Conservation (phyloP, 1,140 invertebrate species). For the Drepana arcuata region DNA sequence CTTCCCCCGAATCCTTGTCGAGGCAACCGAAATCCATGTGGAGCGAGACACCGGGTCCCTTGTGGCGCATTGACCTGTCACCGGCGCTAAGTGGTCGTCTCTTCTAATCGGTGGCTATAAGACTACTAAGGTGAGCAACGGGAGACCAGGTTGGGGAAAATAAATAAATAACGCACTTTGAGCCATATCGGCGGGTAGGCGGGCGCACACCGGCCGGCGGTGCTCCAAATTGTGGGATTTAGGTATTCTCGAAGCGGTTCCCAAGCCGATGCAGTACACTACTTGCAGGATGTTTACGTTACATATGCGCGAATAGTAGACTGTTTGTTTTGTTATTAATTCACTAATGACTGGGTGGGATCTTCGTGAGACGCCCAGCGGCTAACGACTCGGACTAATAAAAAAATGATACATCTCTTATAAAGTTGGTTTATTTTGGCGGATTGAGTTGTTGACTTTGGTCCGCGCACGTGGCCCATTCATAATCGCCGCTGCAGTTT, state of each 20-base stretch:
- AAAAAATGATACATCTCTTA: too few species aligned
- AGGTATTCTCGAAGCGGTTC: constrained; percentile 29
- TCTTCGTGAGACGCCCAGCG: too few species aligned
- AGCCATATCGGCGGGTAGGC: constrained; percentile 42
- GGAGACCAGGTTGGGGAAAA: constrained; percentile 43
- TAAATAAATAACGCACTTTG: constrained; percentile 66
- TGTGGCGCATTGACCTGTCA: constrained; percentile 35
- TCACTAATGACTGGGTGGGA: too few species aligned
- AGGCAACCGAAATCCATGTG: constrained; percentile 69
- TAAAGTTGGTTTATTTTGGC: too few species aligned
- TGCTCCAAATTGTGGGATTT: constrained; percentile 44
- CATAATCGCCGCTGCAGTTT: too few species aligned
- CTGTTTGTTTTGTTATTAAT: constrained; percentile 19
- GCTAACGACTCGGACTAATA: too few species aligned
- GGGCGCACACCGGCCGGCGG: constrained; percentile 34
- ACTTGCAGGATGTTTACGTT: constrained; percentile 43
- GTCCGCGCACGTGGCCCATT: too few species aligned
- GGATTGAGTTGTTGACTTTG: too few species aligned
- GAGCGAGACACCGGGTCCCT: constrained; percentile 18
- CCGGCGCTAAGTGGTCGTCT: constrained; percentile 35
- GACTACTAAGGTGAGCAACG: constrained; percentile 44
- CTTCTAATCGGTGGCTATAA: constrained; percentile 53
- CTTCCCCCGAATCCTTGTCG: constrained; percentile 68
- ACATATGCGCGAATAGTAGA: constrained; percentile 23
- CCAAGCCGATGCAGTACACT: constrained; percentile 11